A percentile compares a stretch with the other conserved stretches of the same genome.
Evolutionary conservation across 2,888 invertebrate genomes (phyloP).

Genomic region (Agrilus mali): DNA sequence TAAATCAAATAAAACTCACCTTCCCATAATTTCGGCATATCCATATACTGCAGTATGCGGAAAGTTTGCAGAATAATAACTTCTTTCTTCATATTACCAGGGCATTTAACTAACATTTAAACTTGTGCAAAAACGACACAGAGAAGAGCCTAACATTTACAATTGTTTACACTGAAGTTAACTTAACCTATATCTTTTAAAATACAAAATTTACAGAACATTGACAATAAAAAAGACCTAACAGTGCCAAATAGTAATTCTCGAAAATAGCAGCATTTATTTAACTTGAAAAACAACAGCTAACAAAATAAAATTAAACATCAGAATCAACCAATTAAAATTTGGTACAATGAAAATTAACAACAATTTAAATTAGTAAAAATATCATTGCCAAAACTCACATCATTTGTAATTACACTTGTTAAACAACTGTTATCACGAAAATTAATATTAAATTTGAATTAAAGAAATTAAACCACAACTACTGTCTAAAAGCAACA

Average conservation of each 20-base stretch:
- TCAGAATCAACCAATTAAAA: background rate
- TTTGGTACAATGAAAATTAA: background rate
- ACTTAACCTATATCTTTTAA: background rate
- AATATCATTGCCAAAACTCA: conserved; percentile 11
- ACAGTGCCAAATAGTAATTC: background rate
- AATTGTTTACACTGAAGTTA: no score
- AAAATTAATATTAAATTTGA: conserved; percentile 16
- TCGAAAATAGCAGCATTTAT: background rate
- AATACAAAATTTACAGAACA: background rate
- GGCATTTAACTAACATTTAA: no score
- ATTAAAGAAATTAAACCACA: conserved; percentile 19
- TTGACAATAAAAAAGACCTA: background rate
- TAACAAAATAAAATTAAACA: background rate
- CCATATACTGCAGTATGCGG: no score
- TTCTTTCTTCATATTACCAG: no score
- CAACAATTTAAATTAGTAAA: background rate
- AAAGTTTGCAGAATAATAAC: no score
- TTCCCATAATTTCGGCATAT: no score
- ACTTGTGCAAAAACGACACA: no score
- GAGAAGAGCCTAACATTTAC: no score
- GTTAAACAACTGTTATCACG: conserved; percentile 16
- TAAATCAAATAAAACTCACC: no score
- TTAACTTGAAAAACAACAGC: background rate
- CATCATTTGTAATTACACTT: conserved; percentile 15
- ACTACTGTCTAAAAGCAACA: conserved; percentile 18